Percentiles rank a stretch among this genome's conserved stretches.
phyloP scores from a whole-genome alignment of 2,113 vertebrate species.

The Anguilla rostrata region DNA sequence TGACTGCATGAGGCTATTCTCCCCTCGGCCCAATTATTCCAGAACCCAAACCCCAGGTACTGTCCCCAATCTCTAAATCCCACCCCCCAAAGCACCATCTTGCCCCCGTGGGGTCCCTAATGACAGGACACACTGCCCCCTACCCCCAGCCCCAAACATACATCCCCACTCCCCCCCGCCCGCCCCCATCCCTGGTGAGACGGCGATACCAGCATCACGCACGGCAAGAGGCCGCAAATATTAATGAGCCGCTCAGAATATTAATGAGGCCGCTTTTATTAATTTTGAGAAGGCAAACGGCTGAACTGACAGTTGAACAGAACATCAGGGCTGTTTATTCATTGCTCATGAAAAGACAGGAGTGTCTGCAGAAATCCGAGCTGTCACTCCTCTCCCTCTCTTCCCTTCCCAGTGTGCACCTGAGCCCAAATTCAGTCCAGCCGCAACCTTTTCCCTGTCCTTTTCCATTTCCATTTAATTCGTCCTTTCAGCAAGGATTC shows the following conservation, averaged over 20 bases:
- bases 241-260: conserved; percentile 74
- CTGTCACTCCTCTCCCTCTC: background rate
- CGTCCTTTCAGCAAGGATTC: too few species aligned
- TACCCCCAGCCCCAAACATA: conserved; percentile 13
- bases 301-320: background rate
- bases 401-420: background rate
- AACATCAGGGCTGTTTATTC: background rate
- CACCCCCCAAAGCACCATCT: background rate
- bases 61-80: background rate
- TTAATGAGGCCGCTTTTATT: conserved; percentile 71
- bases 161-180: conserved; percentile 43
- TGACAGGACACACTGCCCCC: conserved; percentile 15
- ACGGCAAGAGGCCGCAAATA: conserved; percentile 63
- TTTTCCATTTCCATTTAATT: too few species aligned
- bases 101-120: conserved; percentile 44
- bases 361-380: too few species aligned
- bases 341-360: background rate
- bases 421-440: background rate
- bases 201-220: conserved; percentile 69
- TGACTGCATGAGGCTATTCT: background rate
- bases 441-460: too few species aligned
- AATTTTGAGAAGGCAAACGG: conserved; percentile 38
- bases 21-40: conserved; percentile 25
- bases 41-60: conserved; percentile 4
- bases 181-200: conserved; percentile 71